Conservation (phyloP, 2,113 vertebrate genomes). For the Dasyprocta punctata region DNA sequence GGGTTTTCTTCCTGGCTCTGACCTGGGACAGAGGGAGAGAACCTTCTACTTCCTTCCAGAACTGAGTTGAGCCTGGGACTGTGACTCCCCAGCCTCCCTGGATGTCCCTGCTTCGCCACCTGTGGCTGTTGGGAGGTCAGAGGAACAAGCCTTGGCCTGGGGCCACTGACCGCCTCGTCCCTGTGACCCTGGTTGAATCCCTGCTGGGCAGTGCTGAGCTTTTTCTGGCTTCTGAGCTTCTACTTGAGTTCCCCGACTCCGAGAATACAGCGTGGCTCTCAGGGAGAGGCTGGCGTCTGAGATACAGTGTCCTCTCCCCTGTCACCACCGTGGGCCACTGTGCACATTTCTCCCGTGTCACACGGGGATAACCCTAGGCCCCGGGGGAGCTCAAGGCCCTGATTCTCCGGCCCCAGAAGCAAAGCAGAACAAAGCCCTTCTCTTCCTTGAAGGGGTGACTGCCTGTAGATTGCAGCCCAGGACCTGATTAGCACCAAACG, state of each 20-base stretch:
- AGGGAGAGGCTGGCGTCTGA: background rate
- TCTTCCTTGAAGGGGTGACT: background rate
- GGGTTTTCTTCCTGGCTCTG: conserved; percentile 4
- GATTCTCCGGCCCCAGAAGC: background rate
- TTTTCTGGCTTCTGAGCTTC: background rate
- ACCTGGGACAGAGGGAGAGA: background rate
- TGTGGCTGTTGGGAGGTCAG: background rate
- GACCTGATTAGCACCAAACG: background rate
- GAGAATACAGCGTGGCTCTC: background rate
- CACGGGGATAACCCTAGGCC: background rate
- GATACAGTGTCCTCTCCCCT: background rate
- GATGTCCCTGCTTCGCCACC: background rate
- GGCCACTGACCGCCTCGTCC: background rate
- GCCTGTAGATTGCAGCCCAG: background rate
- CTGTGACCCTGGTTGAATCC: background rate
- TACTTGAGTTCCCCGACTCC: background rate
- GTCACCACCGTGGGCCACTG: background rate
- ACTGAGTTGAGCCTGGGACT: background rate
- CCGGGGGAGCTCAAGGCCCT: too few relatives aligned
- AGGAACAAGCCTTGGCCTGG: background rate
- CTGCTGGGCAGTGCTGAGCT: background rate
- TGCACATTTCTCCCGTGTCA: background rate
- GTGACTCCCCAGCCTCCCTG: background rate
- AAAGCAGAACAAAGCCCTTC: background rate
- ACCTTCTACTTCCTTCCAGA: background rate